Evolutionary conservation across 2,888 invertebrate genomes (phyloP).

Genomic region (Cybosia mesomella): DNA sequence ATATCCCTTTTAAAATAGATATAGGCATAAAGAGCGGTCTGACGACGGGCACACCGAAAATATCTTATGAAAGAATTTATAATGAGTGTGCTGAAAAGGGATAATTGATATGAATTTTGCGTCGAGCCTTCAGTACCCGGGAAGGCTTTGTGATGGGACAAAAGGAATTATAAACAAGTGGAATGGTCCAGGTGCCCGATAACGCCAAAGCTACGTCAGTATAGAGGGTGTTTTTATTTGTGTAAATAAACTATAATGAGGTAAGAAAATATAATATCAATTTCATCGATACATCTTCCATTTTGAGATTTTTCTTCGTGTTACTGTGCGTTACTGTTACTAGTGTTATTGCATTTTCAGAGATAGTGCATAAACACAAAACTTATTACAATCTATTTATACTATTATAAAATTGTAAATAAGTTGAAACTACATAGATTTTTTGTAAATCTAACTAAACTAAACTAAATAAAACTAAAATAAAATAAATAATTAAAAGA

Average conservation of each 20-base stretch:
- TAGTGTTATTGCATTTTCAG: too few relatives aligned
- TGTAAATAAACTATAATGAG: background rate
- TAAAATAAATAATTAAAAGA: too few relatives aligned
- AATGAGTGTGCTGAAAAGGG: constrained; percentile 70
- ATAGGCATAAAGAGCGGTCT: constrained; percentile 27
- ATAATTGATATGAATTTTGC: constrained; percentile 83
- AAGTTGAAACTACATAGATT: too few relatives aligned
- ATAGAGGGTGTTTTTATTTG: background rate
- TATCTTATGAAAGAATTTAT: constrained; percentile 80
- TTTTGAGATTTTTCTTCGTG: too few relatives aligned
- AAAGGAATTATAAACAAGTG: constrained; percentile 80
- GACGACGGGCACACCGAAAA: constrained; percentile 53
- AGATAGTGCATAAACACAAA: too few relatives aligned
- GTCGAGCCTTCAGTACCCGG: constrained; percentile 60
- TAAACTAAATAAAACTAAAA: too few relatives aligned
- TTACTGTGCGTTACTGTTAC: too few relatives aligned
- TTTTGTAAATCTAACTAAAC: too few relatives aligned
- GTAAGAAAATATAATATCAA: too few relatives aligned
- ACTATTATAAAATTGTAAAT: too few relatives aligned
- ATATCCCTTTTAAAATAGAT: constrained; percentile 23
- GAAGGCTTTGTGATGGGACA: constrained; percentile 72
- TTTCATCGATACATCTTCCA: too few relatives aligned
- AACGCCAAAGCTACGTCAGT: background rate
- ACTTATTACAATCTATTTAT: too few relatives aligned
- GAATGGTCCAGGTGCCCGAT: constrained; percentile 27